These are phyloP conservation scores for Bos indicus DNA, from an alignment of 2,113 vertebrate genomes.

Conservation along the genomic window DNA sequence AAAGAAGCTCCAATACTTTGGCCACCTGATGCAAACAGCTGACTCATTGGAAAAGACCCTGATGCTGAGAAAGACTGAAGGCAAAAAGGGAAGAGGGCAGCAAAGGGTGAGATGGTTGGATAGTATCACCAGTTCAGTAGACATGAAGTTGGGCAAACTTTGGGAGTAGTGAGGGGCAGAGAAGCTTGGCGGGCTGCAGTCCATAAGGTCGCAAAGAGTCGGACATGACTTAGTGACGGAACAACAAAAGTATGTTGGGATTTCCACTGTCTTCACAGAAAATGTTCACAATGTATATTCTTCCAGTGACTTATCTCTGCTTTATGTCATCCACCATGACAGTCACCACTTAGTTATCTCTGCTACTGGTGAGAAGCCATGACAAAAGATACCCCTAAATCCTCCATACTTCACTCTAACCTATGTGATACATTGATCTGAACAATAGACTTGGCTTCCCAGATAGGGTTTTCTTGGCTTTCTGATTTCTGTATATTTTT, in stretches of 20 bases:
- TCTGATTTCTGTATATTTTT: not conserved
- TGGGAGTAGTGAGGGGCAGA: not conserved
- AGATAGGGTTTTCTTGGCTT: not conserved
- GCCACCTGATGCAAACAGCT: not conserved
- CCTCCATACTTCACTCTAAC: not conserved
- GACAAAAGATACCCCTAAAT: not conserved
- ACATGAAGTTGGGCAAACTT: not conserved
- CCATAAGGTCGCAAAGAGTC: not conserved
- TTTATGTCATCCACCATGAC: not conserved
- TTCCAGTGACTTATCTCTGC: not conserved
- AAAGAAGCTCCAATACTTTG: not conserved
- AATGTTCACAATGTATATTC: not conserved
- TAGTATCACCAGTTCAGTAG: not conserved
- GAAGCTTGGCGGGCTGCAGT: not conserved
- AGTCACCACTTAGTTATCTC: not conserved
- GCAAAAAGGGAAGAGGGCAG: not conserved
- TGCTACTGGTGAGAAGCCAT: not conserved
- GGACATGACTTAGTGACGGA: not conserved
- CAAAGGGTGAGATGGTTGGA: not conserved
- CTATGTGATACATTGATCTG: not conserved
- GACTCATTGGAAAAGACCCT: not conserved
- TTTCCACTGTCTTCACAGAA: conserved; percentile 11
- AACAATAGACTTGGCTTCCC: not conserved
- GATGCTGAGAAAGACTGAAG: not conserved
- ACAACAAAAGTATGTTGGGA: not conserved